Evolutionary conservation across 2,797 vertebrate species (phyloP), one percentile per base, ranked within the genome.

Genomic region (Syndactyla subalaris): DNA sequence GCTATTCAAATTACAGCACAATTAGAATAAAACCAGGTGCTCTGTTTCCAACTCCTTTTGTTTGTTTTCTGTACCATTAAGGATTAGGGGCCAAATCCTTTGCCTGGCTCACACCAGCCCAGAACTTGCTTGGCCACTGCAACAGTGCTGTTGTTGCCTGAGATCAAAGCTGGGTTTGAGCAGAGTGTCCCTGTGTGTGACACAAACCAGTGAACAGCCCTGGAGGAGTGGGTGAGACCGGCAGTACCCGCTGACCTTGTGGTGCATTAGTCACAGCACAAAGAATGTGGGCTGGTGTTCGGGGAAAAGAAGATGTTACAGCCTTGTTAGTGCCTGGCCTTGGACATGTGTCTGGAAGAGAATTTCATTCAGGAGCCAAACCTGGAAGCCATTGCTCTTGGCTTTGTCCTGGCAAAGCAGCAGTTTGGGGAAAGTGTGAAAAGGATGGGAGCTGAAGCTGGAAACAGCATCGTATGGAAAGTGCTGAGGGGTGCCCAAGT

Each of bases 321-420:
- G 89, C 59, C 75, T 63, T 32, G 51, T 43, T 58, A n/a, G 57
- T 46, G 71, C 59, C 75, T 39, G 61, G 38, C 85, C 75, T 83
- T 74, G 82, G 39, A 41, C 0, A 0, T 8, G 61, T 0, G 5
- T 46, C 72, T 57, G 43, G 0, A 4, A 62, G 80, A 73, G 58
- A 38, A 36, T 78, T 59, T 65, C 72, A 29, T 61, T 51, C 84
- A 55, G 55, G 43, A 87, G 17, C 14, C 59, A 70, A 51, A 82
- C 22, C 54, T 43, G 24, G 62, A 57, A 81, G 43, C 9, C 21
- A 51, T 27, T 52, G 70, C 36, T 89, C 43, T 38, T 48, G 51
- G 22, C 51, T 88, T 90, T 86, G 52, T 36, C 48, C 55, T 76
- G 59, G 19, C 39, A 76, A 91, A 79, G 45, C 70, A 73, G 46